Percentiles rank a stretch among this genome's conserved stretches.
Evolutionary conservation across 2,113 vertebrate genomes (phyloP).

Genomic region (Elachura formosa): DNA sequence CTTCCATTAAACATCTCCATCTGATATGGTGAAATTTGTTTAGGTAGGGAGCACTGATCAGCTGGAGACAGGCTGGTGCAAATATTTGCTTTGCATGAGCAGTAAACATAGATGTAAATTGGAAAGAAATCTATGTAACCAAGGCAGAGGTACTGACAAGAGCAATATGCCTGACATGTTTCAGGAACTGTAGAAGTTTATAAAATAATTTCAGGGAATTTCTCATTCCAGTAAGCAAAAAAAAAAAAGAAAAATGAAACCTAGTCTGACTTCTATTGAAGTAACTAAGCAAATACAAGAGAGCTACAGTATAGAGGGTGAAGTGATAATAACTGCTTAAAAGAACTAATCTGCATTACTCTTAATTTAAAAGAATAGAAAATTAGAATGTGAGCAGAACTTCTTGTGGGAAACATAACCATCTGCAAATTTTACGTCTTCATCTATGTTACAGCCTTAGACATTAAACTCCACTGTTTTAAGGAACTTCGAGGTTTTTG

Average conservation of each 20-base stretch:
- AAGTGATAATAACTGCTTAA: background rate
- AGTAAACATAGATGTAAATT: background rate
- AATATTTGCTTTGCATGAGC: background rate
- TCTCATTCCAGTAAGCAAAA: background rate
- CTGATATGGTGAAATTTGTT: background rate
- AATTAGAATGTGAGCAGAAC: background rate
- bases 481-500: constrained; percentile 9
- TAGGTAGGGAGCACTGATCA: rapidly evolving
- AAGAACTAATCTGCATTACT: background rate
- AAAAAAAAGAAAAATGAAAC: background rate
- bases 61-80: background rate
- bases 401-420: background rate
- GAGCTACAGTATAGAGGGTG: background rate
- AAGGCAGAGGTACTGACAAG: background rate
- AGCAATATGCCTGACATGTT: background rate
- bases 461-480: background rate
- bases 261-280: background rate
- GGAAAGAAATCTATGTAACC: background rate
- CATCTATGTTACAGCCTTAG: background rate
- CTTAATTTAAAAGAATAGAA: constrained; percentile 3
- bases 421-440: constrained; percentile 26
- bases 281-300: background rate
- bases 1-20: background rate
- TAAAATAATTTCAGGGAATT: background rate
- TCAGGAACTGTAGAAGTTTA: background rate